phyloP scores from a whole-genome alignment of 2,113 vertebrate genomes.

The Caranx melampygus region DNA sequence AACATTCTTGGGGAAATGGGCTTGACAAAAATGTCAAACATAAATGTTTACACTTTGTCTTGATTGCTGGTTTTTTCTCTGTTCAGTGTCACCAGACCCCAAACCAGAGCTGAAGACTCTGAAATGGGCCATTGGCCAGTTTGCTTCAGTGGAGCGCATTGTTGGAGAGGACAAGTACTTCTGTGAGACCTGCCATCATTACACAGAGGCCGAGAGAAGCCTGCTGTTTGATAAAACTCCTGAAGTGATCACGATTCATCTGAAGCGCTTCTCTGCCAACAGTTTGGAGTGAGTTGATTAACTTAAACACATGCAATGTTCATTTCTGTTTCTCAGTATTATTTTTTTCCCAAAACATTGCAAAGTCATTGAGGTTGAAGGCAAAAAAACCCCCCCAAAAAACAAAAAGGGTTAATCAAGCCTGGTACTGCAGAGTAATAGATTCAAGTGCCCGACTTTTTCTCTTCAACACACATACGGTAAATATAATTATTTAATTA shows the following conservation, averaged over 20 bases:
- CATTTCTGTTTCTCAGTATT: background rate
- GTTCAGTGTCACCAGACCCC: slow-evolving; percentile 95
- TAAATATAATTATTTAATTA: background rate
- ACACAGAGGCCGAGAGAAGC: slow-evolving; percentile 96
- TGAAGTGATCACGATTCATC: slow-evolving; percentile 96
- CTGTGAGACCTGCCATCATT: slow-evolving; percentile 97
- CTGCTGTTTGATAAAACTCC: slow-evolving; percentile 98
- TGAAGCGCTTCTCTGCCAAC: slow-evolving; percentile 98
- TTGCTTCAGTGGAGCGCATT: slow-evolving; percentile 98
- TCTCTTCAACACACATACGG: no score
- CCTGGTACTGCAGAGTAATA: no score
- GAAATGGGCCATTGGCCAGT: slow-evolving; percentile 97
- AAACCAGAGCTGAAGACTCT: slow-evolving; percentile 95
- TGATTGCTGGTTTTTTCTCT: no score
- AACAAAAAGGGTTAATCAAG: no score
- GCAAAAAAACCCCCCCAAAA: background rate
- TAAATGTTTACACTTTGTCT: background rate
- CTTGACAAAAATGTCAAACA: background rate
- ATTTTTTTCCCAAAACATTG: background rate
- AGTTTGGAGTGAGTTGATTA: slow-evolving; percentile 86
- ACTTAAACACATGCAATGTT: background rate
- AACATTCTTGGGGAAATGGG: background rate
- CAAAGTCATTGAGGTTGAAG: background rate
- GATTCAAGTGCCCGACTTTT: no score
- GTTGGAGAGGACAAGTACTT: slow-evolving; percentile 98